Conservation (phyloP, 2,113 vertebrate genomes). For the Albula goreensis region DNA sequence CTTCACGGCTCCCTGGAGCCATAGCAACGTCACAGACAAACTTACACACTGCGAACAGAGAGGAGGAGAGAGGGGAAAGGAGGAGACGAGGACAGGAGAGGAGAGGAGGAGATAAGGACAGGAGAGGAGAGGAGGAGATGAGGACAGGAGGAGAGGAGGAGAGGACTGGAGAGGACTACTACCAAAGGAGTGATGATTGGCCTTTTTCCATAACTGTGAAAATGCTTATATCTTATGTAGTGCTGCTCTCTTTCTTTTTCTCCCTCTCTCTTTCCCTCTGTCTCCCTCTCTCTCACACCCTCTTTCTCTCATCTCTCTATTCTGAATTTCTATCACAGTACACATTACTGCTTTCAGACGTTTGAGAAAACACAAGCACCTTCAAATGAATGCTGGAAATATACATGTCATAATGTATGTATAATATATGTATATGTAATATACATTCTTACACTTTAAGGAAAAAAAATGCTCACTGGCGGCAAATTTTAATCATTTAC, state of each 20-base stretch:
- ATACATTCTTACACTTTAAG: neutral
- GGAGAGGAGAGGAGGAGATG: neutral
- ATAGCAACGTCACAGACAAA: too few relatives aligned
- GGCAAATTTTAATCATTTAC: neutral
- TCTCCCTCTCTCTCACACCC: neutral
- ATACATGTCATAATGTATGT: neutral
- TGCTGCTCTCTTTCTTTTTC: neutral
- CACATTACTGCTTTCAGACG: constrained; percentile 9
- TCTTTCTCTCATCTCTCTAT: neutral
- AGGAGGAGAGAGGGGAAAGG: neutral
- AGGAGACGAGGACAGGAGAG: neutral
- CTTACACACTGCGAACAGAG: neutral
- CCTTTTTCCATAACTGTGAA: constrained; percentile 10
- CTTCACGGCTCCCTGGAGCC: too few relatives aligned
- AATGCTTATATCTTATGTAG: constrained; percentile 16
- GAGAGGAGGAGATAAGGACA: neutral
- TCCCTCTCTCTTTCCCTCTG: neutral
- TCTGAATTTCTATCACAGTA: constrained; percentile 13
- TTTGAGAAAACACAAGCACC: neutral
- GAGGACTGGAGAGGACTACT: neutral
- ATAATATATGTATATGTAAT: neutral
- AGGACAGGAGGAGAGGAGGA: too few relatives aligned
- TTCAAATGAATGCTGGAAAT: neutral
- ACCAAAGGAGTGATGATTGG: neutral
- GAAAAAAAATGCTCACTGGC: neutral